Conservation (phyloP, 2,113 vertebrate genomes). For the Grallaria varia region DNA sequence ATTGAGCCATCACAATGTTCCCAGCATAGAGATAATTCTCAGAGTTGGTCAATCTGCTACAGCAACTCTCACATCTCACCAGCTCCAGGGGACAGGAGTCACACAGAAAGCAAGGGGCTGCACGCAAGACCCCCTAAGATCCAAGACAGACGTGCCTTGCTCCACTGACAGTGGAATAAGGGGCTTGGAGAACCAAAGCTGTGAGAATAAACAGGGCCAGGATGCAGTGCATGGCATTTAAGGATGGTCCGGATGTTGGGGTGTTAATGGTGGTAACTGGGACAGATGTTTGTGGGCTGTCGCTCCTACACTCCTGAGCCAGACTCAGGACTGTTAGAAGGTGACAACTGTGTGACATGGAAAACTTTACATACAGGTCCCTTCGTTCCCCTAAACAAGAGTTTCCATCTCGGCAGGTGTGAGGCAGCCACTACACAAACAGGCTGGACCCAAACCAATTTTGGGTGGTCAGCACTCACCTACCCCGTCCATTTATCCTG, state of each 20-base stretch:
- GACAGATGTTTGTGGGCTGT: neutral
- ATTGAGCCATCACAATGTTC: neutral
- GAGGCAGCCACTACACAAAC: neutral
- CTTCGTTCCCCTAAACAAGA: neutral
- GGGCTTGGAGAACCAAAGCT: neutral
- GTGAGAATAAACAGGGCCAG: neutral
- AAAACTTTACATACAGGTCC: neutral
- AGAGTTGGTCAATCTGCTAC: neutral
- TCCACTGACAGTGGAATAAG: neutral
- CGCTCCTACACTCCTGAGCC: neutral
- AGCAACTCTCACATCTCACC: neutral
- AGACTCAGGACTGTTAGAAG: neutral
- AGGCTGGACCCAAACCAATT: neutral
- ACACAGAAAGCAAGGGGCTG: neutral
- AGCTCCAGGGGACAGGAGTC: neutral
- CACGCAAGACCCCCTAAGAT: neutral
- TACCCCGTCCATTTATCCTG: neutral
- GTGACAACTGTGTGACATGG: rapidly evolving
- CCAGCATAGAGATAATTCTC: neutral
- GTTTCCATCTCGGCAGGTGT: neutral
- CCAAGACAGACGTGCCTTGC: neutral
- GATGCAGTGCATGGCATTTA: rapidly evolving
- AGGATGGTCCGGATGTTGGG: neutral
- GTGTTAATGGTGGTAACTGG: no score
- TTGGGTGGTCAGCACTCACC: neutral